Conservation (phyloP, 1,140 invertebrate species). For the Achroia grisella region DNA sequence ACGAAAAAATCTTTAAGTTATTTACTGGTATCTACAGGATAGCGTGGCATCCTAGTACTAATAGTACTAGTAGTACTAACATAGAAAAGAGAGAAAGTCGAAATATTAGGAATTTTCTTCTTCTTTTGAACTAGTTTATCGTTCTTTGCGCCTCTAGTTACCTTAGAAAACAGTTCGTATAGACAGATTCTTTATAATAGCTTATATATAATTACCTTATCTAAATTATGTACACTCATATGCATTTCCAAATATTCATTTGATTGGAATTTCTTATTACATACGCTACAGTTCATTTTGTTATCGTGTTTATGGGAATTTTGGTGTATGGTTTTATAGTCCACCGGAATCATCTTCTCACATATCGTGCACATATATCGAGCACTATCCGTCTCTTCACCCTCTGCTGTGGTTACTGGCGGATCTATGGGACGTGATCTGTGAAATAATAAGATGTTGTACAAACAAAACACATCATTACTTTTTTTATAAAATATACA, state of each 20-base stretch:
- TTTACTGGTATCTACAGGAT: too few species aligned
- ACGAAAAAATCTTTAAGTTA: too few species aligned
- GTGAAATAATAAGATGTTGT: not conserved
- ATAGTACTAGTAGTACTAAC: too few species aligned
- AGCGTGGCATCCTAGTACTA: too few species aligned
- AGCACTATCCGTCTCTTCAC: conserved; percentile 18
- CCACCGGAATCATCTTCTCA: conserved; percentile 75
- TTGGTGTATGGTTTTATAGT: conserved; percentile 78
- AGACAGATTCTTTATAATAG: too few species aligned
- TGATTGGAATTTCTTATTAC: conserved; percentile 80
- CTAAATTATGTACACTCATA: conserved; percentile 77
- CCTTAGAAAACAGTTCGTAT: too few species aligned
- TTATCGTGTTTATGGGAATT: conserved; percentile 74
- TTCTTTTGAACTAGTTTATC: too few species aligned
- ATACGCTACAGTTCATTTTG: conserved; percentile 76
- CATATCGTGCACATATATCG: conserved; percentile 71
- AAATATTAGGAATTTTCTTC: too few species aligned
- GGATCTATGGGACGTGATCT: conserved; percentile 53
- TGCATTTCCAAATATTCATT: conserved; percentile 80
- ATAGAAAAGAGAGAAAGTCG: too few species aligned
- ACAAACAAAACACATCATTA: not conserved
- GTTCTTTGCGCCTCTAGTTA: too few species aligned
- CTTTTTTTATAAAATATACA: too few species aligned
- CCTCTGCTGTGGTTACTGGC: conserved; percentile 36
- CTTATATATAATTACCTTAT: conserved; percentile 48